Evolutionary conservation across 2,797 vertebrate genomes (phyloP).

Genomic region (Erethizon dorsatum): DNA sequence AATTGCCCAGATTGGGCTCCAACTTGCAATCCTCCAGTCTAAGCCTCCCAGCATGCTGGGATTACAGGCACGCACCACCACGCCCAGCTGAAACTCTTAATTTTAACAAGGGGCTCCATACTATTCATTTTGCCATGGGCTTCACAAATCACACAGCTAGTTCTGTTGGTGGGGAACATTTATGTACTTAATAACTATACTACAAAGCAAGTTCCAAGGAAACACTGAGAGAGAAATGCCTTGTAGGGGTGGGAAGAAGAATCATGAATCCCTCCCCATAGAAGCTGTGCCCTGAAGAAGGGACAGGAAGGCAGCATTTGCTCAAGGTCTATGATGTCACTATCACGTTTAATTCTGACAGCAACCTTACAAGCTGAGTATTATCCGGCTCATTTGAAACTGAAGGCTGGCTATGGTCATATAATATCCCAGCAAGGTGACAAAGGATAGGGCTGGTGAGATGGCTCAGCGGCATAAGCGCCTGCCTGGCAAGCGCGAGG

Average conservation of each 20-base stretch:
- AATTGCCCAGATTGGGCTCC: neutral
- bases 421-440: accelerated
- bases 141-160: neutral
- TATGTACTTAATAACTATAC: neutral
- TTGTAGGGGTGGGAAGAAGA: neutral
- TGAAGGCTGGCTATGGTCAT: neutral
- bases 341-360: neutral
- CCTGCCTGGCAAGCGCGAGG: no score
- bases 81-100: neutral
- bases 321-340: accelerated
- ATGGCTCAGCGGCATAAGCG: no score
- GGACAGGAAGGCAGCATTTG: neutral
- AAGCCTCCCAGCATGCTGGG: neutral
- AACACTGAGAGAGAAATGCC: neutral
- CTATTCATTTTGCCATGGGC: neutral
- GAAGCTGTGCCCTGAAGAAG: neutral
- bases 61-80: neutral
- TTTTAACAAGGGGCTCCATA: neutral
- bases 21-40: neutral
- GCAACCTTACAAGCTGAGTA: no score
- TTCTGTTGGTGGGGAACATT: neutral
- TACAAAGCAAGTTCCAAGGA: neutral
- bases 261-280: no score
- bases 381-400: neutral
- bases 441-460: neutral